These are phyloP conservation scores for Chrysochloris asiatica DNA, from an alignment of 2,113 vertebrate genomes.

Conservation along the genomic window DNA sequence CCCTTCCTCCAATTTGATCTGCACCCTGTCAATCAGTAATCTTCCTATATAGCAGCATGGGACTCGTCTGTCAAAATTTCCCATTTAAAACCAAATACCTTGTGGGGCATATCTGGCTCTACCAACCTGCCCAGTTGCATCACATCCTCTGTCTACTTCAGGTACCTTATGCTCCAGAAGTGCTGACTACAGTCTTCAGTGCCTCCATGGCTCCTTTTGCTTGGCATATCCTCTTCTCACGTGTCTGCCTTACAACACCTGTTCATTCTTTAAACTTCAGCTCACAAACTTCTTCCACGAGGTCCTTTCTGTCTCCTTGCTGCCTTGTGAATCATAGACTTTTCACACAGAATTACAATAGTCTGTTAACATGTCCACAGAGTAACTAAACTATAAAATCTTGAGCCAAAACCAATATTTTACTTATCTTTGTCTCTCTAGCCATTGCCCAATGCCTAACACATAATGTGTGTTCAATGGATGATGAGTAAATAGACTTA, in stretches of 20 bases:
- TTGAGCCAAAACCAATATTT: constrained; percentile 63
- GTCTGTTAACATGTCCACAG: constrained; percentile 34
- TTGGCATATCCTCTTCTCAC: background rate
- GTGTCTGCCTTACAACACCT: constrained; percentile 34
- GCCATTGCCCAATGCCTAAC: constrained; percentile 44
- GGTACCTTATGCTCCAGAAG: background rate
- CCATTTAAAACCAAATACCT: background rate
- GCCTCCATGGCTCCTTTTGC: background rate
- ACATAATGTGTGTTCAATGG: constrained; percentile 30
- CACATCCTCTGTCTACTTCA: background rate
- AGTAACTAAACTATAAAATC: constrained; percentile 58
- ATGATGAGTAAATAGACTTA: constrained; percentile 53
- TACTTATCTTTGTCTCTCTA: constrained; percentile 59
- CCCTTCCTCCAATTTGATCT: background rate
- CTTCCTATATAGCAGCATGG: background rate
- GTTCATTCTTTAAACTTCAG: constrained; percentile 50
- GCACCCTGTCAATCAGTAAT: background rate
- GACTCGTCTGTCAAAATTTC: background rate
- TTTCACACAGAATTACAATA: constrained; percentile 50
- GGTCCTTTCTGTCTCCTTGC: background rate
- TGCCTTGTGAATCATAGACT: constrained; percentile 37
- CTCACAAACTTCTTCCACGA: constrained; percentile 26
- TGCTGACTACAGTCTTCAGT: background rate
- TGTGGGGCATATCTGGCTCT: background rate
- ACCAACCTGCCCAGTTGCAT: background rate